A percentile compares a stretch with the other conserved stretches of the same genome.
These are phyloP conservation scores for Intellagama lesueurii DNA, from an alignment of 2,797 vertebrate genomes.

Conservation along the genomic window DNA sequence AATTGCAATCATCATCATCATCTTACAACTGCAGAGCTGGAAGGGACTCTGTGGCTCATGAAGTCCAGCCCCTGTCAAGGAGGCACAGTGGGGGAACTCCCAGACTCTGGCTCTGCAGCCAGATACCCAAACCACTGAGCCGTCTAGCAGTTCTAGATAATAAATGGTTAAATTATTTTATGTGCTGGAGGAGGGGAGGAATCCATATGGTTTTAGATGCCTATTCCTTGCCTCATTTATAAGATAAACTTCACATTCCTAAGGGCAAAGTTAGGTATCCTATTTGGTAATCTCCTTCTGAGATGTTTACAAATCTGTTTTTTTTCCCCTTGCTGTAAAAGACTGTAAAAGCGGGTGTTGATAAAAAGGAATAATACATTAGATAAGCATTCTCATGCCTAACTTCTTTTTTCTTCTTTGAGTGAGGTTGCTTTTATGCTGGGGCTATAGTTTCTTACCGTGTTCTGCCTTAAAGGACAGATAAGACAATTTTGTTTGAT, in stretches of 20 bases:
- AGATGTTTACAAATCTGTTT: slow-evolving; percentile 10
- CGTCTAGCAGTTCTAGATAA: too few species aligned
- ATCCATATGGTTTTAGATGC: too few species aligned
- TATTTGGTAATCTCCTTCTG: not conserved
- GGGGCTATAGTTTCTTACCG: not conserved
- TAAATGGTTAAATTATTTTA: not conserved
- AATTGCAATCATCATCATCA: too few species aligned
- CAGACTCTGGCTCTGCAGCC: too few species aligned
- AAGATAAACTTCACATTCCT: not conserved
- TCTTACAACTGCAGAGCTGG: too few species aligned
- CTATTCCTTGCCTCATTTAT: not conserved
- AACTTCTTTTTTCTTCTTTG: not conserved
- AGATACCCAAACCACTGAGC: too few species aligned
- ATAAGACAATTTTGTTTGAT: not conserved
- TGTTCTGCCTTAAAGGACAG: not conserved
- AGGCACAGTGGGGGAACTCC: too few species aligned
- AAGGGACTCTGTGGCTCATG: too few species aligned
- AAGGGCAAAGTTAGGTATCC: not conserved
- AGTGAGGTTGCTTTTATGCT: not conserved
- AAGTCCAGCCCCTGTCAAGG: too few species aligned
- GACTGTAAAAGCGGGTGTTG: not conserved
- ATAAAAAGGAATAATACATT: not conserved
- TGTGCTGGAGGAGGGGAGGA: not conserved
- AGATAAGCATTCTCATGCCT: not conserved
- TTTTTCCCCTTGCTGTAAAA: not conserved